These are phyloP conservation scores for Cantharis lateralis DNA, from an alignment of 2,888 invertebrate species.

Conservation along the genomic window DNA sequence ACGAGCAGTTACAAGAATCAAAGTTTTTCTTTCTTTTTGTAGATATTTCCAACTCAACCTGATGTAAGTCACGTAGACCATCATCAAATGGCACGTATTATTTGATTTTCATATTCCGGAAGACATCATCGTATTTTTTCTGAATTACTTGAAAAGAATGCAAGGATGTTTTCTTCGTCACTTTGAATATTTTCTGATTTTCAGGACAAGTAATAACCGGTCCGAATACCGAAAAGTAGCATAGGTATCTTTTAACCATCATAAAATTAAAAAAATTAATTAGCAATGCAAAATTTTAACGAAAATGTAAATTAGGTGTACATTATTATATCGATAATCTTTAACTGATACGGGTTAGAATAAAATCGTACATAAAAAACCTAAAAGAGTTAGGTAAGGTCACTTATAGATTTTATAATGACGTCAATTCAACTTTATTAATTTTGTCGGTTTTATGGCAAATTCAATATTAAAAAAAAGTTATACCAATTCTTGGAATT, in stretches of 20 bases:
- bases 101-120: not conserved
- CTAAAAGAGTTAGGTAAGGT: not conserved
- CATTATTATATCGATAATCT: not conserved
- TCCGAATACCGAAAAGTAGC: too few relatives aligned
- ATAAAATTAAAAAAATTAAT: not conserved
- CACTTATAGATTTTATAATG: not conserved
- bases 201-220: not conserved
- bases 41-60: not conserved
- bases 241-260: too few relatives aligned
- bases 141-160: not conserved
- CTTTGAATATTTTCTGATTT: not conserved
- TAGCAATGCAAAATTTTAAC: not conserved
- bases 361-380: not conserved
- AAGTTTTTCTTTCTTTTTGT: not conserved
- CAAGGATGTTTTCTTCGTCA: not conserved
- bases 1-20: not conserved
- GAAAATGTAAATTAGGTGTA: not conserved
- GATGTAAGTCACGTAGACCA: not conserved
- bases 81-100: not conserved
- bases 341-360: too few relatives aligned
- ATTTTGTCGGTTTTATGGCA: too few relatives aligned
- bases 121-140: not conserved
- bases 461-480: not conserved
- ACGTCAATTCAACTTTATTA: not conserved
- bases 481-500: not conserved